A percentile compares a stretch with the other conserved stretches of the same genome.
Conservation (phyloP, 2,888 invertebrate species). For the Frankliniella fusca region DNA sequence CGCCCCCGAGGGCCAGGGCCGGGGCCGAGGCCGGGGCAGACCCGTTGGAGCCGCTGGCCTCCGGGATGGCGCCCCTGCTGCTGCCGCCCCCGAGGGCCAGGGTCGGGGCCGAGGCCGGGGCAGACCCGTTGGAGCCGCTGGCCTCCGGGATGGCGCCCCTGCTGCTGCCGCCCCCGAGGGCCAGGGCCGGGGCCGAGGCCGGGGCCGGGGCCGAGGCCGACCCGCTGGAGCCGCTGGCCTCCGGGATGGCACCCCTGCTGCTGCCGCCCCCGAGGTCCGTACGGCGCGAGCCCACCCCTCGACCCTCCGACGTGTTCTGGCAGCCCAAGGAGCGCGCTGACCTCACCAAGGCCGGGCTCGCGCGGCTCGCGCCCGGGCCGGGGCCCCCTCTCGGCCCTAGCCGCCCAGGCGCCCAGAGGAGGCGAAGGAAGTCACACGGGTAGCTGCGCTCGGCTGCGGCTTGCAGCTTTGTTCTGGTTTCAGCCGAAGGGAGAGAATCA, state of each 20-base stretch:
- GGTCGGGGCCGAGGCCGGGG: neutral
- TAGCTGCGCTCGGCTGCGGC: no score
- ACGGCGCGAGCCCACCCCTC: neutral
- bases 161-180: slow-evolving; percentile 8
- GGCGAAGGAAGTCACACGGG: no score
- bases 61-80: no score
- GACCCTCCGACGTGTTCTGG: slow-evolving; percentile 3
- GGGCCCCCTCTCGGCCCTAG: no score
- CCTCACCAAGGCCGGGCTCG: neutral
- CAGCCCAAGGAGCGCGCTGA: slow-evolving; percentile 9
- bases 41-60: no score
- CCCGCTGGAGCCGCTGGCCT: neutral
- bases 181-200: no score
- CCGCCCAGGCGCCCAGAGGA: no score
- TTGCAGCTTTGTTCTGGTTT: no score
- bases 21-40: no score
- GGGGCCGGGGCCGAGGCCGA: neutral
- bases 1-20: no score
- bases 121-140: neutral
- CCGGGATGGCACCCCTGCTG: neutral
- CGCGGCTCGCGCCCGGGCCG: no score
- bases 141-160: neutral
- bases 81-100: neutral
- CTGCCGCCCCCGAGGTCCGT: neutral
- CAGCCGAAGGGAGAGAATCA: no score